Percentiles rank a stretch among this genome's conserved stretches.
These are phyloP conservation scores for Psilopsiagon aymara DNA, from an alignment of 2,113 vertebrate genomes.

Conservation along the genomic window DNA sequence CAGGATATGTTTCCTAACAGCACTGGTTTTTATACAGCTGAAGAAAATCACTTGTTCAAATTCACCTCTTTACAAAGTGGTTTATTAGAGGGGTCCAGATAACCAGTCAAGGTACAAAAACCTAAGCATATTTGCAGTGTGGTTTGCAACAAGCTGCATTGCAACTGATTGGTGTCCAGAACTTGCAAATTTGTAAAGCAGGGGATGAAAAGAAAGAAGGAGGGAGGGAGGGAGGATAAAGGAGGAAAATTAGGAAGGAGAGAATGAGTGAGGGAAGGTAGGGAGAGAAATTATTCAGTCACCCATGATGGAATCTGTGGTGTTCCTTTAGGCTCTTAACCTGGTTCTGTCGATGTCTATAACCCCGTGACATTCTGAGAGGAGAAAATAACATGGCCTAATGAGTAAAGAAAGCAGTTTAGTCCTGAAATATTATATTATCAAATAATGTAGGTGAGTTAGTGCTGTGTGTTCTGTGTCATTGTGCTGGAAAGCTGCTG, in stretches of 20 bases:
- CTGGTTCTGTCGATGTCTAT: constrained; percentile 59
- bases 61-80: neutral
- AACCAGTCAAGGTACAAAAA: neutral
- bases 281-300: neutral
- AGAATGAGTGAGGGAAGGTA: neutral
- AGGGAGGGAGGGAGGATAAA: rapidly evolving
- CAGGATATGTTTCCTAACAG: neutral
- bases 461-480: neutral
- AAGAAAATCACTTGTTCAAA: neutral
- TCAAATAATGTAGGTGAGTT: neutral
- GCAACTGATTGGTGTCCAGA: neutral
- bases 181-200: neutral
- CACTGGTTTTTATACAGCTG: rapidly evolving
- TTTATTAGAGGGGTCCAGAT: neutral
- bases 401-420: neutral
- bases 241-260: rapidly evolving
- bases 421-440: neutral
- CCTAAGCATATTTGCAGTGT: rapidly evolving
- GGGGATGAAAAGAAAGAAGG: rapidly evolving
- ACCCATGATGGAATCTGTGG: neutral
- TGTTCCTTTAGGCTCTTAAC: constrained; percentile 9
- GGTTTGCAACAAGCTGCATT: neutral
- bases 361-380: neutral
- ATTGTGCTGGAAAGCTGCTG: neutral
- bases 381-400: neutral